These are phyloP conservation scores for Exocentrus adspersus DNA, from an alignment of 2,888 invertebrate genomes.

Conservation along the genomic window DNA sequence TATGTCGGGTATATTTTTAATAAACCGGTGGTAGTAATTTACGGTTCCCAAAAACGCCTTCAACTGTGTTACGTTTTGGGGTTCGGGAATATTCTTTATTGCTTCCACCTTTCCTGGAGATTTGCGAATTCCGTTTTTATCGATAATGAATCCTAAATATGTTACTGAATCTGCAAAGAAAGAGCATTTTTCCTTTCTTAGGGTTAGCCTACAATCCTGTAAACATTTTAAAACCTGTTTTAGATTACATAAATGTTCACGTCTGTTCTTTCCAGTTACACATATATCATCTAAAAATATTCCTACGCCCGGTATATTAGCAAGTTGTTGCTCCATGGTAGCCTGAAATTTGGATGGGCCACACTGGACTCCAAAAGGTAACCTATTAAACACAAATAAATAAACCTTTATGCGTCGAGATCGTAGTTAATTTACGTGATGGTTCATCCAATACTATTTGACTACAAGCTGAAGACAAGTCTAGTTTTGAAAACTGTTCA, in stretches of 20 bases:
- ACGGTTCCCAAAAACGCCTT: conserved; percentile 11
- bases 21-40: background rate
- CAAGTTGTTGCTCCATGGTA: background rate
- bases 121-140: background rate
- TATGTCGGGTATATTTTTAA: conserved; percentile 3
- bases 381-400: background rate
- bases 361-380: background rate
- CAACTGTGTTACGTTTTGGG: conserved; percentile 10
- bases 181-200: background rate
- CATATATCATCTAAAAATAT: background rate
- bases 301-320: background rate
- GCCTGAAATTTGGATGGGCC: background rate
- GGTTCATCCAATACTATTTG: background rate
- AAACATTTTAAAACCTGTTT: background rate
- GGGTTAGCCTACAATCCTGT: background rate
- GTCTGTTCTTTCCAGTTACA: background rate
- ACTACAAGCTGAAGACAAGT: background rate
- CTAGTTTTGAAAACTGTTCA: background rate
- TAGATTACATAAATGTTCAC: background rate
- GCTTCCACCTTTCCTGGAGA: background rate
- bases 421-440: background rate
- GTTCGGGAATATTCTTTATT: conserved; percentile 10
- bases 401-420: background rate
- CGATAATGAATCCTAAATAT: background rate
- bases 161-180: background rate